Base-by-base conservation (phyloP, 2,888 invertebrate genomes). In the Drosophila anomelani region DNA sequence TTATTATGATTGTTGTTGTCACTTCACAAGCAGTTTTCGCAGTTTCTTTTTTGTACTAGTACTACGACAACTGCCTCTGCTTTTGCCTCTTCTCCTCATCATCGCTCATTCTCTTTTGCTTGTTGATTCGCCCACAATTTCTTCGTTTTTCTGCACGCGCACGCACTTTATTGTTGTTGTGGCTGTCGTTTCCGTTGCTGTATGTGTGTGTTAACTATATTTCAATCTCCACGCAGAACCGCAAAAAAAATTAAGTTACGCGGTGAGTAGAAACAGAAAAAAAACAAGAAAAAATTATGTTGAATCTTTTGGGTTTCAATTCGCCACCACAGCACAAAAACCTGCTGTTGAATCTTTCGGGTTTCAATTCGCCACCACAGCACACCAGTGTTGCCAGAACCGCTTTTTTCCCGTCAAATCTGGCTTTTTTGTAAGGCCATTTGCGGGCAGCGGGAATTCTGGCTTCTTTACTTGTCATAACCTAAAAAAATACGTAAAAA, bases 1-100 rank as follows among this genome's bases (percentile, higher is more conserved):
- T 41, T 46, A 36, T 29, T 47, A 32, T 39, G 55, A 12, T 62
- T 75, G 54, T 75, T 75, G 61, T 84, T 86, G 81, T 84, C 84
- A 84, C 89, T 88, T 86, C 87, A 85, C 88, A 70, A 84, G 77
- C 76, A 79, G 76, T 83, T 69, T 80, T 80, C 75, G 77, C 76
- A 77, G 78, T 83, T 76, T 83, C 78, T 81, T 73, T 68, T 58
- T 73, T 49, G 74, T 81, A 76, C 79, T 84, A 77, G 77, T 75
- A 81, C 75, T 69, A 81, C 55, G 70, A 73, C 71, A 81, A 80
- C 72, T 85, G 74, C 71, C 56, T 67, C 69, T 69, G 51, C 75
- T 43, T 51, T 64, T 72, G 74, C 72, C 72, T 71, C 55, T 75
- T 75, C 57, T 75, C 76, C 70, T 55, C 75, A 61, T 75, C 75